Conservation (phyloP, 2,888 invertebrate species). For the Thalpophila matura region DNA sequence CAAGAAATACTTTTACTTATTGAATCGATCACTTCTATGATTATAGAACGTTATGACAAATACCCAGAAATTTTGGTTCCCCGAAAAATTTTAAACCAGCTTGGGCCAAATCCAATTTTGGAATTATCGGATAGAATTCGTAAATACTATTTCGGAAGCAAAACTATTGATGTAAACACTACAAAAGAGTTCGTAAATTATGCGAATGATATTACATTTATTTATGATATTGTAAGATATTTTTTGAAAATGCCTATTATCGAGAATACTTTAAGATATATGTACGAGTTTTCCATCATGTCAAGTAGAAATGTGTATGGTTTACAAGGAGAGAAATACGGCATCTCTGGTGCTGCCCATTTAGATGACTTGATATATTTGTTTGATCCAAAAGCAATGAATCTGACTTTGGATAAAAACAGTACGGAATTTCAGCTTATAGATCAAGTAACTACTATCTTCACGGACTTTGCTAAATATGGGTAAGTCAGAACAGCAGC, state of each 20-base stretch:
- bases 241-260: slow-evolving; percentile 9
- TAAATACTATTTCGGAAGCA: slow-evolving; percentile 30
- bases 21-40: neutral
- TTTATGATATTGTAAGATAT: slow-evolving; percentile 9
- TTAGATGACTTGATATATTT: slow-evolving; percentile 13
- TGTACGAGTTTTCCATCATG: slow-evolving; percentile 12
- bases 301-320: slow-evolving; percentile 22
- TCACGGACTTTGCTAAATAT: slow-evolving; percentile 29
- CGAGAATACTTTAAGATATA: slow-evolving; percentile 18
- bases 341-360: slow-evolving; percentile 20
- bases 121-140: slow-evolving; percentile 18
- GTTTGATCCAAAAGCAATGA: slow-evolving; percentile 24
- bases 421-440: slow-evolving; percentile 29
- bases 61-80: slow-evolving; percentile 24
- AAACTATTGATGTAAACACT: slow-evolving; percentile 6
- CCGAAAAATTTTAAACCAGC: slow-evolving; percentile 5
- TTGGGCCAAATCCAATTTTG: slow-evolving; percentile 1
- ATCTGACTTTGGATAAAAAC: neutral
- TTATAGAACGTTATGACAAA: neutral
- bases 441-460: slow-evolving; percentile 25
- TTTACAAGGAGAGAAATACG: slow-evolving; percentile 24
- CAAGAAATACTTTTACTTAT: slow-evolving; percentile 28
- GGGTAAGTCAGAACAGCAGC: slow-evolving; percentile 12
- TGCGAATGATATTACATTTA: slow-evolving; percentile 3
- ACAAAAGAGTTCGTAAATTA: slow-evolving; percentile 3